Base-by-base conservation (phyloP, 1,140 invertebrate genomes). In the Apolygus lucorum region DNA sequence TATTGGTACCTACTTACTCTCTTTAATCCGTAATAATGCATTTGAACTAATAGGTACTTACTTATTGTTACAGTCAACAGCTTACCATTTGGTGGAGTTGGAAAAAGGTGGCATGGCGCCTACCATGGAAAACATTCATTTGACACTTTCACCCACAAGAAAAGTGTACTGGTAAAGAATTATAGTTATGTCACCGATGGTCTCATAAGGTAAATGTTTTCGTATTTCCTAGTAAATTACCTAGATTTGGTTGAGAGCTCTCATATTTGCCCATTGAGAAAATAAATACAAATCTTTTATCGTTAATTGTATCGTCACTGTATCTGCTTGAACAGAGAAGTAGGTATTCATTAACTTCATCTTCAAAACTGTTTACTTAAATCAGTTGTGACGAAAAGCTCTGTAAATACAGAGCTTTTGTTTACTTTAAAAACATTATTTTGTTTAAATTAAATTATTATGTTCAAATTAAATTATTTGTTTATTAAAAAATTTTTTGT, bases 91-190 rank as follows among this genome's bases (percentile, higher is more conserved):
- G 91, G 91, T 63, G 91, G 91, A 13, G 88, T 97, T 66, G 96
- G 96, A 13, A 74, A 81, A 65, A 96, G 93, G 79, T 96, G 96
- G 62, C 92, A 96, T 79, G 96, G 96, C 28, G 81, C 84, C 1
- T 98, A 98, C 78, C 95, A 98, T 81, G 96, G 96, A 64, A 92
- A 92, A 80, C 85, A 85, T 73, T 88, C 88, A 2, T 98, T 93
- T 76, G 91, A 98, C 72, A 94, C 91, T 0, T 98, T 99, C 78
- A 88, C 89, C 8, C 95, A 99, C 79, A 88, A 90, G 70, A 95
- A 96, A 81, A 86, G 91, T 59, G 89, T 90, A 72, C 82, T 97
- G 21, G 81, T 88, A 29, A 90, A 90, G 76, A 82, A 85, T 76
- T 90, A 88, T 73, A 85, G 85, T 59, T 71, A 79, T 4, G 75